Conservation (phyloP, 2,113 vertebrate genomes). For the Callorhinus ursinus region DNA sequence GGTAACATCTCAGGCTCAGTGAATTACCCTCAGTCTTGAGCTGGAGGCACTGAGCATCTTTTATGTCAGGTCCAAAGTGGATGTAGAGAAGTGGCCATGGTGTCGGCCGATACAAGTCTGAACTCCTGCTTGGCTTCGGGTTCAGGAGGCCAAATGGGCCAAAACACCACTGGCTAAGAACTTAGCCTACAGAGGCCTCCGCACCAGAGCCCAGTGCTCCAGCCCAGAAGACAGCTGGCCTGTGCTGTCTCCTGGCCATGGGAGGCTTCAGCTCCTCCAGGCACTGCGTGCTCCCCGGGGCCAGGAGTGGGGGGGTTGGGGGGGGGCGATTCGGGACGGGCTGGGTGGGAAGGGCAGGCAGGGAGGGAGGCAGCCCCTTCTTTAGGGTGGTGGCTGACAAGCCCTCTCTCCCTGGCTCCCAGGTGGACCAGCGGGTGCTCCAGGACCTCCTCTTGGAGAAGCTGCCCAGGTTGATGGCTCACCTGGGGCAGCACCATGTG, state of each 20-base stretch:
- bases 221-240: background rate
- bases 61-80: background rate
- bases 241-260: background rate
- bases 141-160: background rate
- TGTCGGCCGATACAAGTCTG: background rate
- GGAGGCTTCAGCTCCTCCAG: background rate
- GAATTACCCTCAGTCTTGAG: background rate
- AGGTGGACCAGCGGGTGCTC: slow-evolving; percentile 97
- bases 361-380: background rate
- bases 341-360: background rate
- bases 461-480: slow-evolving; percentile 91
- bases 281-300: background rate
- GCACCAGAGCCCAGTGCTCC: accelerated
- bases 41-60: background rate
- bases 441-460: slow-evolving; percentile 95
- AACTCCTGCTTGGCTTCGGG: background rate
- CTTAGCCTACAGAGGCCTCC: background rate
- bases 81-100: accelerated
- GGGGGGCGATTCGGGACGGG: background rate
- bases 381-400: background rate
- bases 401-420: slow-evolving; percentile 30
- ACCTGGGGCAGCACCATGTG: slow-evolving; percentile 89
- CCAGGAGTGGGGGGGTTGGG: background rate
- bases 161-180: background rate
- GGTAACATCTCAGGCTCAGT: background rate